Base-by-base conservation (phyloP, 2,797 vertebrate genomes). In the Corythornis leucogaster region DNA sequence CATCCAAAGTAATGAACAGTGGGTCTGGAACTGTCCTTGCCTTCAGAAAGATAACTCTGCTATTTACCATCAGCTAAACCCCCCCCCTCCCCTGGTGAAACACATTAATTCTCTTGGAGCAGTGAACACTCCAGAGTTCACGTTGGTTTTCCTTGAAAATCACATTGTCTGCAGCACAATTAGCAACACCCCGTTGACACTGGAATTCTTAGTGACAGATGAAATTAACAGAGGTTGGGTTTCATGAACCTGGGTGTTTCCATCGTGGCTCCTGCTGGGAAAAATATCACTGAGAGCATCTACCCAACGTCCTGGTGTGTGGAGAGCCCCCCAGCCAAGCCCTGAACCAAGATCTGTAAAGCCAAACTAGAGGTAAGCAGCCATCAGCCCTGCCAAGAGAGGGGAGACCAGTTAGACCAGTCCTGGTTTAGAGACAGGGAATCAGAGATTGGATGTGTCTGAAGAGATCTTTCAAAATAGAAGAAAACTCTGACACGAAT, bases 1-100 rank as follows among this genome's bases (percentile, higher is more conserved):
- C 96, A 97, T 97, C 95, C 96, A 95, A 96, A 97, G 94, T 96
- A 98, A 98, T 96, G 96, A 98, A 94, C 91, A 91, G 64, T 66
- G 82, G 76, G 62, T 94, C 88, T 95, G 83, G 85, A 95, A 88
- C 80, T 85, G 82, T 80, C 94, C 93, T 88, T 22, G 40, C 57
- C 59, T 40, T 90, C 66, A 45, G 82, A 94, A 94, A 89, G 91
- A 91, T 26, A 89, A 78, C 54, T 57, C 82, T 86, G 80, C 89
- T 93, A 76, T 93, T 95, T 91, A 89, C 92, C 88, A 80, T 89
- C 88, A 95, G 77, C 79, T 54, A 58, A 61, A 48, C 54, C 66
- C 69, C 19, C 38, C 61, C 46, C 76, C 28, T 86, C 69, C 86
- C 75, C 30, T 38, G 17, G 42, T 80, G 74, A 92, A 96, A 73